Percentiles rank a stretch among this genome's conserved stretches.
phyloP scores from a whole-genome alignment of 1,140 invertebrate species.

The fruit fly (Drosophila melanogaster) region DNA sequence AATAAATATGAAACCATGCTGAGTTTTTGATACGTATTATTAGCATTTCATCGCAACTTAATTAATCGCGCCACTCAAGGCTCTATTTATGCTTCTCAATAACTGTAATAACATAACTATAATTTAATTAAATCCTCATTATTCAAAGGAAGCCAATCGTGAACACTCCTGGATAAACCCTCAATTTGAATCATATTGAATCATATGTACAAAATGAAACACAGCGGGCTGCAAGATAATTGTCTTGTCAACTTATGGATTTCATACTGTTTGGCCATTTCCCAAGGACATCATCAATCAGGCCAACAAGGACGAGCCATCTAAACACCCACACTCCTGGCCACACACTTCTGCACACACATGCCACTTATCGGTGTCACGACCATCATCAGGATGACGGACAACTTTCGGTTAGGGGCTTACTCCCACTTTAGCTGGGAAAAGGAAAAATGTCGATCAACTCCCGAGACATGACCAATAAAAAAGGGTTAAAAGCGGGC shows the following conservation, averaged over 20 bases:
- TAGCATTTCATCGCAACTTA: no score
- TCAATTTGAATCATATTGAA: conserved; percentile 31
- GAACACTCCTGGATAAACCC: conserved; percentile 13
- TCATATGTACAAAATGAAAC: background rate
- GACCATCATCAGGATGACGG: conserved; percentile 50
- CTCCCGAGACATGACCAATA: conserved; percentile 57
- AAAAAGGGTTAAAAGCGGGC: conserved; percentile 42
- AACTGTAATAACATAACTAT: background rate
- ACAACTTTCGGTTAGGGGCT: conserved; percentile 32
- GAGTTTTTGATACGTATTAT: background rate
- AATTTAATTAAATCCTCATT: conserved; percentile 18
- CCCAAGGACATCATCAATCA: conserved; percentile 47
- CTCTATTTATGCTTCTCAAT: background rate
- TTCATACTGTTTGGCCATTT: conserved; percentile 43
- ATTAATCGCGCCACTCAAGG: background rate
- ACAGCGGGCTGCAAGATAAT: conserved; percentile 33
- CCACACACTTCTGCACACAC: conserved; percentile 6
- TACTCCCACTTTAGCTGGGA: conserved; percentile 2
- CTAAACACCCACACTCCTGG: conserved; percentile 9
- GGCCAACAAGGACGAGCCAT: conserved; percentile 12
- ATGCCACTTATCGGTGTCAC: conserved; percentile 45
- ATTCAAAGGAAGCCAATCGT: conserved; percentile 15
- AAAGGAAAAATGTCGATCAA: conserved; percentile 59
- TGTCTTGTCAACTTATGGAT: conserved; percentile 55
- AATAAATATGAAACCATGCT: background rate